phyloP scores from a whole-genome alignment of 2,113 vertebrate genomes.

The Brachyhypopomus occidentalis region DNA sequence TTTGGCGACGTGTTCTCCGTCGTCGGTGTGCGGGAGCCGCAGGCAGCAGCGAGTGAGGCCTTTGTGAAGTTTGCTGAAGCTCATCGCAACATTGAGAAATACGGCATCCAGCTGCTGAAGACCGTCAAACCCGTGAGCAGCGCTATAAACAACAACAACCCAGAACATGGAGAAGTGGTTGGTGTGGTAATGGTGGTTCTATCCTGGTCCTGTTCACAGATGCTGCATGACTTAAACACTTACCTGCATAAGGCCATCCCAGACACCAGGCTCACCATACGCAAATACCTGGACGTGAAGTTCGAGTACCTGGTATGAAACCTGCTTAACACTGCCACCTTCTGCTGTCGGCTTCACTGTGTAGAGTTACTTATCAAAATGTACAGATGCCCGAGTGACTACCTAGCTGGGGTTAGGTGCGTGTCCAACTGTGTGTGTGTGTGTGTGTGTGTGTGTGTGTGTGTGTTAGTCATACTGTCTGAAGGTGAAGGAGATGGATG shows the following conservation, averaged over 20 bases:
- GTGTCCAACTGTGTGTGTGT: constrained; percentile 4
- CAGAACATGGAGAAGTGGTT: neutral
- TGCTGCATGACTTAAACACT: constrained; percentile 97
- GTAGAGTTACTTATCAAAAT: too few species aligned
- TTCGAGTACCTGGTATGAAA: constrained; percentile 93
- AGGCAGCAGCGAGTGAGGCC: constrained; percentile 93
- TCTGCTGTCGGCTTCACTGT: too few species aligned
- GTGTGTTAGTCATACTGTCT: constrained; percentile 90
- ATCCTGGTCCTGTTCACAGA: constrained; percentile 71
- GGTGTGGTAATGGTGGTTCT: neutral
- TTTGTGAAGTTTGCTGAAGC: constrained; percentile 99
- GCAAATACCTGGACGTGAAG: constrained; percentile 98
- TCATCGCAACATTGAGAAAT: constrained; percentile 97
- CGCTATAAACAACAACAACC: neutral
- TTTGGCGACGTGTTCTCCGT: constrained; percentile 98
- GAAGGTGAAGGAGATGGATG: constrained; percentile 99
- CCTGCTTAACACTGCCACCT: neutral
- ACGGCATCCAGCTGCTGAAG: constrained; percentile 92
- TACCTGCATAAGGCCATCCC: constrained; percentile 97
- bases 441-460: constrained; percentile 32
- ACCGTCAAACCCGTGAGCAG: constrained; percentile 95
- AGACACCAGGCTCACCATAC: constrained; percentile 96
- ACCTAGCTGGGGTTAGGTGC: neutral
- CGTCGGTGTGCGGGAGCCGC: constrained; percentile 93
- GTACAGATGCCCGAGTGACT: too few species aligned